phyloP scores from a whole-genome alignment of 2,797 vertebrate genomes.

The Chelon labrosus region DNA sequence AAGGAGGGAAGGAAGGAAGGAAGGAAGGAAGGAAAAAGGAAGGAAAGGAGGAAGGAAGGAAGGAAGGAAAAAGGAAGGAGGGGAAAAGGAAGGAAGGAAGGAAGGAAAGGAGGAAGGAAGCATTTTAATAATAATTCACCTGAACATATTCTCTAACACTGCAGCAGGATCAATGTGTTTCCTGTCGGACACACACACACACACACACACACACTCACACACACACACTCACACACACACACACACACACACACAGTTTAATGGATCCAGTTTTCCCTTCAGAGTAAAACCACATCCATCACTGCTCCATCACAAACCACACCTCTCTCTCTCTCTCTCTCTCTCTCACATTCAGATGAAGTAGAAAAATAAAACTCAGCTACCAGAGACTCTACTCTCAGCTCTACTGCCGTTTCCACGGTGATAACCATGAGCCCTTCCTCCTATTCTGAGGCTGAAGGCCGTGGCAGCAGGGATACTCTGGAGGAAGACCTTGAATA shows the following conservation, averaged over 20 bases:
- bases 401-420: conserved; percentile 38
- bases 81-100: no score
- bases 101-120: no score
- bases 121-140: not conserved
- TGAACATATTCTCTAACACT: conserved; percentile 30
- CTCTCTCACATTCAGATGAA: no score
- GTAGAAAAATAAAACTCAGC: no score
- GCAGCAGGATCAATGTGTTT: conserved; percentile 22
- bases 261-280: conserved; percentile 71
- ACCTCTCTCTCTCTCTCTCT: conserved; percentile 14
- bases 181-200: conserved; percentile 21
- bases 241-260: conserved; percentile 36
- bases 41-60: no score
- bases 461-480: not conserved
- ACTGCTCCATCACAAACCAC: conserved; percentile 67
- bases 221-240: conserved; percentile 20
- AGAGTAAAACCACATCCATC: conserved; percentile 81
- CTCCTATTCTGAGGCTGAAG: conserved; percentile 53
- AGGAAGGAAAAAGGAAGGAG: no score
- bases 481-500: conserved; percentile 22
- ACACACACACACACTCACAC: conserved; percentile 17
- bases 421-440: conserved; percentile 64
- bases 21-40: no score
- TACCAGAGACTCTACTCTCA: not conserved
- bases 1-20: no score